Evolutionary conservation across 2,888 invertebrate species (phyloP), one percentile per base, ranked within the genome.

Genomic region (Chrysomela aeneicollis): DNA sequence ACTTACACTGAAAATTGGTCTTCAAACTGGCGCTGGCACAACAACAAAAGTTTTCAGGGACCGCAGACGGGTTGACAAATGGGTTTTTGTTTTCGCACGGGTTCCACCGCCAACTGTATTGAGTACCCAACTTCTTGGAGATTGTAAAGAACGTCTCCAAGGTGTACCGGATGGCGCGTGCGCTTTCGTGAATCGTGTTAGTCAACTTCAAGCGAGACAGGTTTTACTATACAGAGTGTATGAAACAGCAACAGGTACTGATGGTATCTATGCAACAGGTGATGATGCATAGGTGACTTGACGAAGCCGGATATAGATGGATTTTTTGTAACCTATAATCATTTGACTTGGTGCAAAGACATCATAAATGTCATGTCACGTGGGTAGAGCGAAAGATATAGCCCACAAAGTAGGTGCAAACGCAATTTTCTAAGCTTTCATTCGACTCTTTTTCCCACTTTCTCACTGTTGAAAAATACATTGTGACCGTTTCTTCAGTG

Each of bases 141-240:
- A 78, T 79, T 77, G 76, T 72, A 68, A 73, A 74, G 15, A 42
- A 67, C 67, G 74, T 79, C 78, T 78, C 79, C 79, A 80, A 81
- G 80, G 80, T 79, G 77, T 74, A 71, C 57, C 58, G 37, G n/a
- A 60, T 51, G 59, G 76, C 78, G 78, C 80, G 74, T 73, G 80
- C 75, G 74, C 69, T 35, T 18, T n/a, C 10, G 72, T 61, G 59
- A 71, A 78, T 35, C 5, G 79, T 79, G 80, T 81, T 79, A 81
- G 77, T 78, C 79, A 77, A 79, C 78, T 77, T 73, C 73, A 71
- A 78, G n/a, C n/a, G 4, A 6, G 79, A 75, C 80, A 75, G 77
- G 78, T 81, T 81, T n/a, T n/a, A n/a, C n/a, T n/a, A n/a, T 78
- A 79, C 78, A 78, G 74, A n/a, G n/a, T n/a, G n/a, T 74, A 74